These are phyloP conservation scores for Anser cygnoides DNA, from an alignment of 2,113 vertebrate genomes.

Conservation along the genomic window DNA sequence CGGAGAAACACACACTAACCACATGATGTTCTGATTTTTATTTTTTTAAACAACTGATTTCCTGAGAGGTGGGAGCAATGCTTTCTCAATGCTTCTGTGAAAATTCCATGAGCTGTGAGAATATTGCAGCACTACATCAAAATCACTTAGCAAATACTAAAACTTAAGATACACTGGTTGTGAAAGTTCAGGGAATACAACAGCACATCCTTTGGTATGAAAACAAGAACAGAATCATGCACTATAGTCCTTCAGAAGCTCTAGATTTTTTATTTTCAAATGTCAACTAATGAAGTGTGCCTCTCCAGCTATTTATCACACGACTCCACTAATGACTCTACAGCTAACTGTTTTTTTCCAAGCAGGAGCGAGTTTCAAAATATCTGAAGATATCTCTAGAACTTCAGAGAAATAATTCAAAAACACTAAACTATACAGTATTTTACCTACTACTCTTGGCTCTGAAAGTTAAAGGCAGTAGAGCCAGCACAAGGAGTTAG, in stretches of 20 bases:
- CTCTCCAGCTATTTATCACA: background rate
- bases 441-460: background rate
- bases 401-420: background rate
- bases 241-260: background rate
- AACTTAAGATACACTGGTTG: background rate
- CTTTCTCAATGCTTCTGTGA: background rate
- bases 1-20: background rate
- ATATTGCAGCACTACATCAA: background rate
- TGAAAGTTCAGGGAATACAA: background rate
- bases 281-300: background rate
- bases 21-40: background rate
- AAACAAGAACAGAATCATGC: background rate
- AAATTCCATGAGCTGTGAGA: background rate
- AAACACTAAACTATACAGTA: rapidly evolving
- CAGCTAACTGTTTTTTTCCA: background rate
- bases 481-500: background rate
- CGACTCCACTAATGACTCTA: background rate
- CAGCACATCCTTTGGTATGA: background rate
- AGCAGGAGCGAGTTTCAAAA: background rate
- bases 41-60: background rate
- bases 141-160: background rate
- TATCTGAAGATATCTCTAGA: background rate
- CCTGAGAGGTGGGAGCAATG: background rate
- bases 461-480: background rate
- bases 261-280: background rate